Conservation (phyloP, 2,797 vertebrate species). For the Nasua narica region DNA sequence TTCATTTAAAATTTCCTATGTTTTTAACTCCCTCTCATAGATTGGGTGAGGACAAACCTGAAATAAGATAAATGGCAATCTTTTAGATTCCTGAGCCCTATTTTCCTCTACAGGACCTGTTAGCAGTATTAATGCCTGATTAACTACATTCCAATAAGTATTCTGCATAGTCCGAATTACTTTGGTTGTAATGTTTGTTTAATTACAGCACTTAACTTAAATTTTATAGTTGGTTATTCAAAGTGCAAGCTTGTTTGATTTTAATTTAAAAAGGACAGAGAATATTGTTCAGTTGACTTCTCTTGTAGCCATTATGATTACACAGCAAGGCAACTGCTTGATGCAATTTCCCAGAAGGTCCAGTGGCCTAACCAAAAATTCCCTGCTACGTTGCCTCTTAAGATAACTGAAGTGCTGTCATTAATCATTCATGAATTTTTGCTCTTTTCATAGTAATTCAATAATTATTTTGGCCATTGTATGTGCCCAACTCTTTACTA, state of each 20-base stretch:
- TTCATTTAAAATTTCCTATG: slow-evolving; percentile 4
- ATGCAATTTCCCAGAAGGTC: background rate
- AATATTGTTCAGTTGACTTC: background rate
- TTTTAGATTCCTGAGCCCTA: background rate
- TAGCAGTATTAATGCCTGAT: background rate
- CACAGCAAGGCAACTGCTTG: background rate
- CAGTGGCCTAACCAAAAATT: background rate
- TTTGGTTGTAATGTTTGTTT: slow-evolving; percentile 51
- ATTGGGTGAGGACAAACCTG: background rate
- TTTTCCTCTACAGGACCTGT: background rate
- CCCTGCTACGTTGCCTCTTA: background rate
- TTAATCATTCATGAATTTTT: background rate
- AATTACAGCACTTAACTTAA: slow-evolving; percentile 44
- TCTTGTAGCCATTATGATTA: background rate
- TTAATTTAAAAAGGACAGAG: slow-evolving; percentile 37
- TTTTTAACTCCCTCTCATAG: background rate
- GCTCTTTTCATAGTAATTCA: background rate
- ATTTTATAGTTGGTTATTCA: slow-evolving; percentile 52
- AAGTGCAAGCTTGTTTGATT: slow-evolving; percentile 43
- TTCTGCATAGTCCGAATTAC: slow-evolving; percentile 29
- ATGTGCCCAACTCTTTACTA: background rate
- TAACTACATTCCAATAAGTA: slow-evolving; percentile 15
- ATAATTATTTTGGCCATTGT: background rate
- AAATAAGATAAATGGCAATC: background rate
- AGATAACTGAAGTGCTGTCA: background rate